These are phyloP conservation scores for Ommatoiulus sabulosus DNA, from an alignment of 2,888 invertebrate species.

Conservation along the genomic window DNA sequence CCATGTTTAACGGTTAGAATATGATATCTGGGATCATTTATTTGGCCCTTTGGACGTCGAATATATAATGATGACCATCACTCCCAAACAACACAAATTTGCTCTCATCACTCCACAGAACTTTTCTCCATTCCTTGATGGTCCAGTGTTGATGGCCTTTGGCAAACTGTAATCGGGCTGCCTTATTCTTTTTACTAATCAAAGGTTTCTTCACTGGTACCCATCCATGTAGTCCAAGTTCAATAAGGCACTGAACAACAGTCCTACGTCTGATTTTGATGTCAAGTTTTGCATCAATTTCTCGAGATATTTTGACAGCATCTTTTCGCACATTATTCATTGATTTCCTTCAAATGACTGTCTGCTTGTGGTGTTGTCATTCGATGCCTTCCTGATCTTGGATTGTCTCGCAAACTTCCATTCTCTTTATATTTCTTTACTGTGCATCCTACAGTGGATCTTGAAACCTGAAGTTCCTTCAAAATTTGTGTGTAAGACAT, in stretches of 20 bases:
- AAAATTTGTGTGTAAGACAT: background rate
- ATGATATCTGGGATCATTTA: background rate
- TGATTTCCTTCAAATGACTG: background rate
- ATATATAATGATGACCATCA: background rate
- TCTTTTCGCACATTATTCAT: conserved; percentile 7
- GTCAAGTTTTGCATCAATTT: background rate
- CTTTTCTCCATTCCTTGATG: conserved; percentile 8
- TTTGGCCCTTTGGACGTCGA: background rate
- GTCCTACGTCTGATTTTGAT: background rate
- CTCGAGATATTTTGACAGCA: background rate
- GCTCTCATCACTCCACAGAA: conserved; percentile 24
- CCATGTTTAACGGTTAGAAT: background rate
- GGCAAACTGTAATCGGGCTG: background rate
- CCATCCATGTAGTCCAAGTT: background rate
- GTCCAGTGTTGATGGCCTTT: conserved; percentile 41
- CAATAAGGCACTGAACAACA: background rate
- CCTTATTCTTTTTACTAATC: background rate
- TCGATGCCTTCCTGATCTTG: conserved; percentile 9
- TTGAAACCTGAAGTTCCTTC: background rate
- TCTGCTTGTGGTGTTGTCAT: background rate
- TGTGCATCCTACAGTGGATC: background rate
- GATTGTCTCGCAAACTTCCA: conserved; percentile 24
- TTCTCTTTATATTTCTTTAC: background rate
- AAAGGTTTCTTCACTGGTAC: background rate
- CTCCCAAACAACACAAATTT: conserved; percentile 30